phyloP scores from a whole-genome alignment of 1,140 invertebrate genomes.

The Heliconius congener region DNA sequence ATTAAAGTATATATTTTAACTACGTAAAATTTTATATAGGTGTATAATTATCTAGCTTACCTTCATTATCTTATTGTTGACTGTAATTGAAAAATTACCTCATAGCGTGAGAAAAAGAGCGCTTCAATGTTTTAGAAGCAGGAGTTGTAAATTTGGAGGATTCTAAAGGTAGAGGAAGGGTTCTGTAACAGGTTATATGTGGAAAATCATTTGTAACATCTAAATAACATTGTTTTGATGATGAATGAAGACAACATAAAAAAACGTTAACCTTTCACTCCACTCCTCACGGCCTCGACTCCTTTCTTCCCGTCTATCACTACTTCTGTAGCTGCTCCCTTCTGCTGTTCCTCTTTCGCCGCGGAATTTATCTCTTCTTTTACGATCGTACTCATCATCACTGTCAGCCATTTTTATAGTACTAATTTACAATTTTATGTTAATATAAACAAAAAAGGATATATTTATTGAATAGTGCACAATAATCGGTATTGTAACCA shows the following conservation, averaged over 20 bases:
- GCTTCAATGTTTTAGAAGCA: conserved; percentile 60
- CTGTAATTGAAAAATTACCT: conserved; percentile 50
- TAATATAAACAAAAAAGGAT: neutral
- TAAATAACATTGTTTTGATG: neutral
- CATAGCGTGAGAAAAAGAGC: conserved; percentile 51
- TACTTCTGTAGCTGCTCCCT: conserved; percentile 89
- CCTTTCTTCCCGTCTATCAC: conserved; percentile 86
- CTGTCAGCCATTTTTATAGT: conserved; percentile 89
- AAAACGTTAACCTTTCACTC: conserved; percentile 83
- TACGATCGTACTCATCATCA: conserved; percentile 95
- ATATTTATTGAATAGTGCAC: neutral
- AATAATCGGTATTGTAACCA: neutral
- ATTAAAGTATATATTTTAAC: neutral
- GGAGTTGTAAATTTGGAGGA: conserved; percentile 56
- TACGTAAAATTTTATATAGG: neutral
- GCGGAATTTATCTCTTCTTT: conserved; percentile 93
- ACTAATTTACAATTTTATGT: neutral
- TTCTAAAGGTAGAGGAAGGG: conserved; percentile 60
- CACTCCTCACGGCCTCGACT: conserved; percentile 86
- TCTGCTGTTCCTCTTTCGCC: conserved; percentile 87
- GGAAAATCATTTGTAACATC: conserved; percentile 47
- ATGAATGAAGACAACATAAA: neutral
- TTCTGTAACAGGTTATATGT: conserved; percentile 41
- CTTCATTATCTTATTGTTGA: neutral
- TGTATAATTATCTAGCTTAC: neutral